Evolutionary conservation across 2,797 vertebrate genomes (phyloP), one percentile per base, ranked within the genome.

Genomic region (Sebastes hopkinsi): DNA sequence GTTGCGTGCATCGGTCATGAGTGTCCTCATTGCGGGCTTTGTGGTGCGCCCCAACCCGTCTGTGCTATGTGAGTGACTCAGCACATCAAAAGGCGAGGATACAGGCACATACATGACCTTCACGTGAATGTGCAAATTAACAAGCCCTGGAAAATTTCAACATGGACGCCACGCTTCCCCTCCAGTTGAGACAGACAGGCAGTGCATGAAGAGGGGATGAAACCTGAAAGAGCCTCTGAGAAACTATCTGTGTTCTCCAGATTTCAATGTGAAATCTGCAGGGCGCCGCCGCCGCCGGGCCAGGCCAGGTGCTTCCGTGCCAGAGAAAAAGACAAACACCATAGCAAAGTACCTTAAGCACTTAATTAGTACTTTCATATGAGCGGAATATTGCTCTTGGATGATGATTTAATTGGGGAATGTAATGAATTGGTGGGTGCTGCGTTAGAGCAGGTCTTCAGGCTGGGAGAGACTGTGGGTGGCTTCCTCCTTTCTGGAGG

Each of bases 41-140:
- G 75, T 74, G 56, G 23, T 62, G 66, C 1, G 87, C 52, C 87
- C 77, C 88, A 82, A 78, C 92, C 83, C 83, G 22, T 87, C 88
- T 77, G 20, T 75, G 90, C 84, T 89, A 84, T 87, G 84, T 18
- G 77, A 79, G 61, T 94, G 93, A 94, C 76, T 95, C 90, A 93
- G 46, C 76, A 77, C 81, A 81, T 83, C 72, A 86, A 80, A 89
- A 84, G 82, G 13, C 8, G 4, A 83, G 67, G 69, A 68, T 74
- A 23, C 87, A 91, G 71, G 90, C 80, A 76, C 82, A 85, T 36
- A 84, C 87, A 88, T 77, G 84, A 89, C 67, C 79, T 34, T 90
- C 81, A 86, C 27, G 70, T 88, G 79, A 73, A 78, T 70, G 61
- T 75, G 75, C 54, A 83, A 87, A 81, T 85, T 78, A 75, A 73